Conservation (phyloP, 2,888 invertebrate genomes). For the Folsomia candida region DNA sequence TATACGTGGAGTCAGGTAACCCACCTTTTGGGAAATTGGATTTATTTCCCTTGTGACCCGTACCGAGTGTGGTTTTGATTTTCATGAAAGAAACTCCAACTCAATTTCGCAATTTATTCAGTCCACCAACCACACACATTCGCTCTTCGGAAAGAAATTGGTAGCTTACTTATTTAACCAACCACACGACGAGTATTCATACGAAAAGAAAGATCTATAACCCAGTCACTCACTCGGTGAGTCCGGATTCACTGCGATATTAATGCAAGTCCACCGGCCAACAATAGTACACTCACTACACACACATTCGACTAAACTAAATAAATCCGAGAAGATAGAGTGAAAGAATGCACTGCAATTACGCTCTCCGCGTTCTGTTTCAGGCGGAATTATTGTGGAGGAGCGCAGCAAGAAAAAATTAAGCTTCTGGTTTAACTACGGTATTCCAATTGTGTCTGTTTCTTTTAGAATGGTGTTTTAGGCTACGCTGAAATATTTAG, state of each 20-base stretch:
- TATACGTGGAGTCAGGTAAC: too few relatives aligned
- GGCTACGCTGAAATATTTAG: slow-evolving; percentile 3
- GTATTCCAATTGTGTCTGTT: not conserved
- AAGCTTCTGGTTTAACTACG: not conserved
- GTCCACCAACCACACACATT: not conserved
- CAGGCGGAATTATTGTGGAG: not conserved
- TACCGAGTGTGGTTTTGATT: not conserved
- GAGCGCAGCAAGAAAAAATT: not conserved
- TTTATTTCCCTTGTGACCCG: too few relatives aligned
- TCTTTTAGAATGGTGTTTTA: not conserved
- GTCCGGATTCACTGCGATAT: not conserved
- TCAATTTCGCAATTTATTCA: not conserved
- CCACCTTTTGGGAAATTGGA: too few relatives aligned
- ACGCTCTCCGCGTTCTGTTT: not conserved
- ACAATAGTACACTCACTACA: too few relatives aligned
- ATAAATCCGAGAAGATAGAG: not conserved
- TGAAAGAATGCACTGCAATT: not conserved
- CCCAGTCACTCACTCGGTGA: not conserved
- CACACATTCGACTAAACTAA: not conserved
- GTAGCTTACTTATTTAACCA: too few relatives aligned
- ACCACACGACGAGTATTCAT: too few relatives aligned
- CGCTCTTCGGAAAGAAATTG: too few relatives aligned
- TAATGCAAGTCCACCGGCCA: not conserved
- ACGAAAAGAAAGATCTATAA: not conserved
- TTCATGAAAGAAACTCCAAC: not conserved